A percentile compares a stretch with the other conserved stretches of the same genome.
These are phyloP conservation scores for Carlito syrichta DNA, from an alignment of 2,113 vertebrate species.

Conservation along the genomic window DNA sequence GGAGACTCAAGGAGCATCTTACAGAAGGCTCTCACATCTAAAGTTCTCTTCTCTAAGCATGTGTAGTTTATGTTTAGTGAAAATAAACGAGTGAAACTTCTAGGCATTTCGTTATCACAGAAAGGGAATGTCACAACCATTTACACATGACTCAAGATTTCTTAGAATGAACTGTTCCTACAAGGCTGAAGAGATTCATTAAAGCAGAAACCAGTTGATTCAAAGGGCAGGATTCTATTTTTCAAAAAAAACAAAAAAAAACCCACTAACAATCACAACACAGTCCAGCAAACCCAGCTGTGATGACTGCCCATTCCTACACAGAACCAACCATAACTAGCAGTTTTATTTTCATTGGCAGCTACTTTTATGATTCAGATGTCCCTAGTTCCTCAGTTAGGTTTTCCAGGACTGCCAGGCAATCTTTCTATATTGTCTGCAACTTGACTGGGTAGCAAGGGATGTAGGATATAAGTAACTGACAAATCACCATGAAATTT, in stretches of 20 bases:
- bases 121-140: background rate
- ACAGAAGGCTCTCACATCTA: background rate
- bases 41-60: background rate
- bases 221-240: background rate
- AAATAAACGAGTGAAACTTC: background rate
- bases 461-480: background rate
- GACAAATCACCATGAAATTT: background rate
- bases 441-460: background rate
- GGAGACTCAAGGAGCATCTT: background rate
- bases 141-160: background rate
- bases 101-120: background rate
- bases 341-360: constrained; percentile 57
- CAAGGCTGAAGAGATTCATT: background rate
- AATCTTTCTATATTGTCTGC: constrained; percentile 14
- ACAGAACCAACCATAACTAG: background rate
- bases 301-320: constrained; percentile 34
- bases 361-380: constrained; percentile 51
- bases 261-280: background rate
- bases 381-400: background rate
- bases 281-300: constrained; percentile 50
- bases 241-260: too few relatives aligned
- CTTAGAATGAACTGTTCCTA: background rate
- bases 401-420: constrained; percentile 27
- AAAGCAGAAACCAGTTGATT: background rate
- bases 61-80: background rate